phyloP scores from a whole-genome alignment of 2,888 invertebrate species.

The Microdon myrmicae region DNA sequence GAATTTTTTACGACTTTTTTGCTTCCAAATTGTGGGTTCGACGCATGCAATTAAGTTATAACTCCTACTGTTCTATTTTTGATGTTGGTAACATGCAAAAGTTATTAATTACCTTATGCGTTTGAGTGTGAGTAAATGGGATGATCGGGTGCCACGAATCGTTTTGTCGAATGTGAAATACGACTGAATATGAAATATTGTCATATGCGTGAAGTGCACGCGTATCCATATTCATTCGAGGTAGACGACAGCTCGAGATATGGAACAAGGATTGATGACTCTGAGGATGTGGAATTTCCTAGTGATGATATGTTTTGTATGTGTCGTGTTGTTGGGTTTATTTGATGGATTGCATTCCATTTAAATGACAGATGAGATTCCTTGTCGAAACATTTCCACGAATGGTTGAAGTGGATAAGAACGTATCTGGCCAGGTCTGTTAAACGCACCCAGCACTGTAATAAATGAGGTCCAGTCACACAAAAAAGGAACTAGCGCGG shows the following conservation, averaged over 20 bases:
- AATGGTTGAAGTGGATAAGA: background rate
- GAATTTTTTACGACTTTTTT: too few species aligned
- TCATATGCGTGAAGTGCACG: slow-evolving; percentile 17
- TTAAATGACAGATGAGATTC: slow-evolving; percentile 31
- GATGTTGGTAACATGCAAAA: slow-evolving; percentile 18
- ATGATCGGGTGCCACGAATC: slow-evolving; percentile 15
- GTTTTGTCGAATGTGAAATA: slow-evolving; percentile 12
- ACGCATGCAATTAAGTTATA: too few species aligned
- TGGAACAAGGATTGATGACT: slow-evolving; percentile 34
- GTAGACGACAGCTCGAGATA: too few species aligned
- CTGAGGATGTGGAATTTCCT: slow-evolving; percentile 25
- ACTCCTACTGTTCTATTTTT: slow-evolving; percentile 5
- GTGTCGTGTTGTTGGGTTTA: slow-evolving; percentile 19
- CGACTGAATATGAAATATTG: slow-evolving; percentile 28
- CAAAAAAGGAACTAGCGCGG: too few species aligned
- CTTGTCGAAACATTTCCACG: slow-evolving; percentile 5
- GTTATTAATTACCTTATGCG: slow-evolving; percentile 41
- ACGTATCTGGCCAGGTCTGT: background rate
- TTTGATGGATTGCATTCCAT: slow-evolving; percentile 27
- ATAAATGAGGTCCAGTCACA: slow-evolving; percentile 7
- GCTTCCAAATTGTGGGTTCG: background rate
- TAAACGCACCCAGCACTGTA: slow-evolving; percentile 17
- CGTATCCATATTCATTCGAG: too few species aligned
- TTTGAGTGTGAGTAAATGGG: too few species aligned
- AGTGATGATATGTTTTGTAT: slow-evolving; percentile 34